Percentiles rank a stretch among this genome's conserved stretches.
These are phyloP conservation scores for Eupithecia pulchellata DNA, from an alignment of 2,888 invertebrate species.

Conservation along the genomic window DNA sequence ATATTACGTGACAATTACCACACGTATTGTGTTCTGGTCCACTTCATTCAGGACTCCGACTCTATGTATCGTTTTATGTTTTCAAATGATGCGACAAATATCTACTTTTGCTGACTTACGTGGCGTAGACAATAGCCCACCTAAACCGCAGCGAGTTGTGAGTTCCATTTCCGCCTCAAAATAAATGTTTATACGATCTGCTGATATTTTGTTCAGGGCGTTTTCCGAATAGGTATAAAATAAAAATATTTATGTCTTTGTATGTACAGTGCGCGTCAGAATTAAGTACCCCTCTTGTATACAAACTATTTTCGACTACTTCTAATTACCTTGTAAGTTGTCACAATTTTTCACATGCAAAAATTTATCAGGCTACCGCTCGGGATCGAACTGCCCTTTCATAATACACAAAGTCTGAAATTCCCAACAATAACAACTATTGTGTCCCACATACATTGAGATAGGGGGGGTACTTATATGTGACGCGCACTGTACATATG, in stretches of 20 bases:
- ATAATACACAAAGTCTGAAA: too few species aligned
- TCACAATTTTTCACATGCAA: too few species aligned
- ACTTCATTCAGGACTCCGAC: background rate
- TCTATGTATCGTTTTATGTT: background rate
- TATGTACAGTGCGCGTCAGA: too few species aligned
- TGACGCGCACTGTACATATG: too few species aligned
- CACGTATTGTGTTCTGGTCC: constrained; percentile 32
- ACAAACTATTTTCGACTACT: too few species aligned
- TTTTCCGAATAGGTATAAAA: background rate
- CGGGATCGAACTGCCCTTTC: too few species aligned
- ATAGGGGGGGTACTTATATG: too few species aligned
- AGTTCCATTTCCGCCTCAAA: background rate
- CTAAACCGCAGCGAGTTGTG: background rate
- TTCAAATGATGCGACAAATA: background rate
- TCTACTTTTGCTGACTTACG: background rate
- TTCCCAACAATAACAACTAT: too few species aligned
- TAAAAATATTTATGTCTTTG: background rate
- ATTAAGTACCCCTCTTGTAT: too few species aligned
- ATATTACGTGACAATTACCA: constrained; percentile 9
- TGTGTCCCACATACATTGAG: too few species aligned
- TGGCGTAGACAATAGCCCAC: background rate
- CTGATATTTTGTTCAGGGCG: background rate
- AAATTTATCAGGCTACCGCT: too few species aligned
- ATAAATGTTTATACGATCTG: background rate
- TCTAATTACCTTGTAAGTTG: too few species aligned